Conservation (phyloP, 1,140 invertebrate genomes). For the Drosophila tristis region DNA sequence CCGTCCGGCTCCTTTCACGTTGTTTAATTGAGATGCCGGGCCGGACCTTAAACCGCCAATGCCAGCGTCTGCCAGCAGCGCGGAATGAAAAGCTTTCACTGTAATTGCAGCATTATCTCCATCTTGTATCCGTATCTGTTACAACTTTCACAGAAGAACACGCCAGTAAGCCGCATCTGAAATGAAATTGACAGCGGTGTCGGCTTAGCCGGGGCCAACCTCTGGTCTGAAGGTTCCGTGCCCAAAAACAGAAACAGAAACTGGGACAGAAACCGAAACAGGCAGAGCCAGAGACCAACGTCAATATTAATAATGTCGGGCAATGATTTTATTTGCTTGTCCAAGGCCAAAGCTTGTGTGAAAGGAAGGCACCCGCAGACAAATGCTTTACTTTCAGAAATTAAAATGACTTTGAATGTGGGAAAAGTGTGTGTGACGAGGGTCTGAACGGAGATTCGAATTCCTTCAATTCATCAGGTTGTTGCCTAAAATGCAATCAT, state of each 20-base stretch:
- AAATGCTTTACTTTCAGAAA: constrained; percentile 50
- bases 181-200: constrained; percentile 66
- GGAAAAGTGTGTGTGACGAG: constrained; percentile 15
- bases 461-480: constrained; percentile 1
- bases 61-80: constrained; percentile 5
- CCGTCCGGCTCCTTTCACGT: constrained; percentile 35
- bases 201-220: constrained; percentile 35
- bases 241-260: not conserved
- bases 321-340: constrained; percentile 47
- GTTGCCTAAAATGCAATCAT: not conserved
- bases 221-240: constrained; percentile 9
- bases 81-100: constrained; percentile 68
- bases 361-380: constrained; percentile 15
- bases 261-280: not conserved
- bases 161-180: constrained; percentile 34
- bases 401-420: constrained; percentile 56
- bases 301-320: constrained; percentile 65
- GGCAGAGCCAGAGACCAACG: constrained; percentile 26
- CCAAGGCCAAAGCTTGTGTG: constrained; percentile 12
- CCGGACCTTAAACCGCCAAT: constrained; percentile 24
- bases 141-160: constrained; percentile 26
- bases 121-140: constrained; percentile 21
- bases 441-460: constrained; percentile 1
- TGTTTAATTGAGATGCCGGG: constrained; percentile 65
- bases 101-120: constrained; percentile 73